Conservation (phyloP, 2,888 invertebrate species). For the Cryptosula pallasiana region DNA sequence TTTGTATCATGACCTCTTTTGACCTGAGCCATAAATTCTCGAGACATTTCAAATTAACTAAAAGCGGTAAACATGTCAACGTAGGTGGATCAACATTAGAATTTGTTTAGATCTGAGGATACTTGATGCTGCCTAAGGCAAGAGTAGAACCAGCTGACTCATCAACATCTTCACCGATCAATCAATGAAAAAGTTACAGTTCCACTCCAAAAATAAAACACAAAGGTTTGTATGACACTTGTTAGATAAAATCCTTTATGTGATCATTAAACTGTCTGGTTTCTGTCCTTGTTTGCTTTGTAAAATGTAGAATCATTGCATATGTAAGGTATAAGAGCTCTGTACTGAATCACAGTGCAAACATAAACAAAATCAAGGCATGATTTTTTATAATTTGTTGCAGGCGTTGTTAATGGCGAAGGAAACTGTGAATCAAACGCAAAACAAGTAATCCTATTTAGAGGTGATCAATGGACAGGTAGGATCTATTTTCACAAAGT, state of each 20-base stretch:
- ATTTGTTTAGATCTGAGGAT: constrained; percentile 8
- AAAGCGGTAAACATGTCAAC: constrained; percentile 19
- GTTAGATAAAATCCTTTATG: too few species aligned
- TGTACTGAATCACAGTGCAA: not conserved
- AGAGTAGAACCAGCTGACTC: too few species aligned
- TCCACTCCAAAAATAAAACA: too few species aligned
- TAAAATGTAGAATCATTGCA: too few species aligned
- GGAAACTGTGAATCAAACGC: not conserved
- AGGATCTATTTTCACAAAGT: not conserved
- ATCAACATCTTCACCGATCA: too few species aligned
- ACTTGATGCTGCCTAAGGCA: too few species aligned
- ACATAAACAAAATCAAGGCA: not conserved
- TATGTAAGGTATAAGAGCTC: too few species aligned
- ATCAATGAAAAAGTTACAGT: too few species aligned
- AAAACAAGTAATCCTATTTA: not conserved
- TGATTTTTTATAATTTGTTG: not conserved
- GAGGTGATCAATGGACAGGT: not conserved
- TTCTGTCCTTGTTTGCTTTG: too few species aligned
- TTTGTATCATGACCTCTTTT: too few species aligned
- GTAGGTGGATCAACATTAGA: not conserved
- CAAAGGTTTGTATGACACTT: too few species aligned
- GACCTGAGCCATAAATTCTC: not conserved
- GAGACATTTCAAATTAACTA: constrained; percentile 10
- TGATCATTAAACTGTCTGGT: too few species aligned
- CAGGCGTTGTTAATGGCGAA: not conserved